Percentiles rank a stretch among this genome's conserved stretches.
Conservation (phyloP, 2,113 vertebrate genomes). For the Toxostoma redivivum region DNA sequence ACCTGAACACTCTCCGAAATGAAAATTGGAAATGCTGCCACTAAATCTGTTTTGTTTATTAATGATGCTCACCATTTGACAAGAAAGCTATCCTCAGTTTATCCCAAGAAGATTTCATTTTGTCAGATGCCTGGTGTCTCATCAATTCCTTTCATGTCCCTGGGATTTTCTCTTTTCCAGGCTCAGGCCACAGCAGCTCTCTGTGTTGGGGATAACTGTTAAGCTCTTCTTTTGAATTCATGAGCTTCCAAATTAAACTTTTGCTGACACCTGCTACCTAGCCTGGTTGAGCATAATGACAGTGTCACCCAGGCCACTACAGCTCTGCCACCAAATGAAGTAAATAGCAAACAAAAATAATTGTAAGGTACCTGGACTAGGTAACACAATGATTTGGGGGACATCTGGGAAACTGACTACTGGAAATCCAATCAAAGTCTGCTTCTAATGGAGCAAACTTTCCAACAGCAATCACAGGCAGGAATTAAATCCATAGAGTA, state of each 20-base stretch:
- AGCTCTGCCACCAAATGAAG: background rate
- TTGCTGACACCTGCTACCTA: constrained; percentile 62
- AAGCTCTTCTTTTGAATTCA: constrained; percentile 56
- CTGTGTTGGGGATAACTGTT: constrained; percentile 16
- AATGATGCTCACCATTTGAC: background rate
- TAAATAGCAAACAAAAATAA: background rate
- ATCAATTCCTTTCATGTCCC: constrained; percentile 44
- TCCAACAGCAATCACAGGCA: background rate
- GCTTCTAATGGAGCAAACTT: background rate
- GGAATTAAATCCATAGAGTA: constrained; percentile 12
- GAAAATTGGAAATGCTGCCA: background rate
- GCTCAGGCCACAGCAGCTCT: constrained; percentile 33
- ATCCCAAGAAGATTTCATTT: background rate
- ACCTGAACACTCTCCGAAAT: background rate
- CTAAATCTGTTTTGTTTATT: constrained; percentile 19
- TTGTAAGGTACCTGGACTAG: background rate
- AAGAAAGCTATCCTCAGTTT: background rate
- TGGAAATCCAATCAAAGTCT: background rate
- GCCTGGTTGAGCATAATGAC: background rate
- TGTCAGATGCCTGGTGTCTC: background rate
- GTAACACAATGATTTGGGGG: background rate
- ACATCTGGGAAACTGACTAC: background rate
- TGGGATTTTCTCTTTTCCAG: constrained; percentile 37
- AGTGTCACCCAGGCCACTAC: background rate
- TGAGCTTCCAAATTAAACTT: constrained; percentile 64